Evolutionary conservation across 2,113 vertebrate species (phyloP), one percentile per base, ranked within the genome.

Genomic region (Callionymus lyra): DNA sequence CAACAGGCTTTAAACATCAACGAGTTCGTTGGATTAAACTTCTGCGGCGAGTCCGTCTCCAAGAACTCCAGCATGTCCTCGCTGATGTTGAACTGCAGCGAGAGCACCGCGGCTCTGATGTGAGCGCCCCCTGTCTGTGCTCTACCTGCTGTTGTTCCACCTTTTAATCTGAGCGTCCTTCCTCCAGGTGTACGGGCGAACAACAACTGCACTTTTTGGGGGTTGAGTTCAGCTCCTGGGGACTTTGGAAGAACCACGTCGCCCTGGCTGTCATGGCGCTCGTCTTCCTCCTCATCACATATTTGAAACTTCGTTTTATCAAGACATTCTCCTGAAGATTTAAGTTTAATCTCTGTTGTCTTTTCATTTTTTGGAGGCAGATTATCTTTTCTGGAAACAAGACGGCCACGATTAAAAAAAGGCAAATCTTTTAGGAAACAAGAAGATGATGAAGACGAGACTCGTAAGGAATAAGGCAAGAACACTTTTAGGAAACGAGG

Each of bases 181-280:
- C 2, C 64, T 49, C 0, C 43, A 98, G 94, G 37, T 73, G 91
- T 31, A 87, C 83, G 1, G 94, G 93, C 0, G 85, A 92, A 12
- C 72, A 86, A 0, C 85, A 86, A 32, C 80, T 97, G 78, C 1
- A 31, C 9, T 74, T 33, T 1, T 84, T 92, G 73, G 91, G 90
- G n/a, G 90, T 94, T 1, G 74, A 87, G 2, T 34, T 46, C 2
- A 87, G 73, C 6, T 3, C 44, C n/a, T 97, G 92, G 93, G 89
- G 85, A 6, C 59, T 94, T 34, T 98, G 93, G 93, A 65, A 76
- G 80, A 98, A 97, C 47, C 87, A 95, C 0, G 8, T 94, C 31
- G 91, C 89, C 11, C 52, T 97, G 31, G 64, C 54, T 6, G 74
- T 83, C 41, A 91, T 96, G 91, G 83, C 56, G 0, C 0, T 87